Evolutionary conservation across 1,140 invertebrate species (phyloP).

Genomic region (Drosophila ogumai): DNA sequence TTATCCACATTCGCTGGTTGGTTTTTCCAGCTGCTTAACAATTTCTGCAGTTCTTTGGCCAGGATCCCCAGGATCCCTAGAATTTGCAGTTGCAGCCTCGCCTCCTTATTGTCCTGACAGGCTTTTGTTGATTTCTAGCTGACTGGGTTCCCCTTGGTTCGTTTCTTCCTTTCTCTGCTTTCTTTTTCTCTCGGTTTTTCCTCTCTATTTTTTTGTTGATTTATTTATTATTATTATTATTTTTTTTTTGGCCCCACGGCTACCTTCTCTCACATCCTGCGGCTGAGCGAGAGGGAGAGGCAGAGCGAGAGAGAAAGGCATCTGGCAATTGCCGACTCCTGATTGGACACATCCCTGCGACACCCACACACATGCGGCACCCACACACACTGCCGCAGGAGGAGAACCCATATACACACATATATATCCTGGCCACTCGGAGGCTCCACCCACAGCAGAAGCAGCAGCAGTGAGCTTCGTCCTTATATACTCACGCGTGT

Average conservation of each 20-base stretch:
- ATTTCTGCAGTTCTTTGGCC: constrained; percentile 30
- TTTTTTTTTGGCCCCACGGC: constrained; percentile 5
- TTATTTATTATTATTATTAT: constrained; percentile 17
- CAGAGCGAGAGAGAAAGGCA: constrained; percentile 25
- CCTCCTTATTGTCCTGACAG: constrained; percentile 59
- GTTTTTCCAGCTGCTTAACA: constrained; percentile 57
- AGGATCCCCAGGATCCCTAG: constrained; percentile 7
- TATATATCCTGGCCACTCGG: constrained; percentile 62
- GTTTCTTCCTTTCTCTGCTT: constrained; percentile 19
- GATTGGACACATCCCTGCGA: constrained; percentile 73
- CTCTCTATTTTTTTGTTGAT: constrained; percentile 6
- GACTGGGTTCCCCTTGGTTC: constrained; percentile 54
- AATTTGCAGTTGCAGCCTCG: constrained; percentile 4
- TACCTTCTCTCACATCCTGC: constrained; percentile 34
- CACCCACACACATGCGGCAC: constrained; percentile 45
- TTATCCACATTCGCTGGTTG: constrained; percentile 55
- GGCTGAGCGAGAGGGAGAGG: neutral
- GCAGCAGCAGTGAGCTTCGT: constrained; percentile 32
- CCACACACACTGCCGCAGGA: constrained; percentile 19
- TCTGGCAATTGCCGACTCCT: constrained; percentile 58
- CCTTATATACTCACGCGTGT: constrained; percentile 50
- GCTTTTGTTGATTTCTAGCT: constrained; percentile 79
- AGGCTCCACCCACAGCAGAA: constrained; percentile 73
- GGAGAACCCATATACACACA: constrained; percentile 22
- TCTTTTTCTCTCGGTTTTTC: constrained; percentile 18